These are phyloP conservation scores for Cryptotis parvus DNA, from an alignment of 2,113 vertebrate genomes.

Conservation along the genomic window DNA sequence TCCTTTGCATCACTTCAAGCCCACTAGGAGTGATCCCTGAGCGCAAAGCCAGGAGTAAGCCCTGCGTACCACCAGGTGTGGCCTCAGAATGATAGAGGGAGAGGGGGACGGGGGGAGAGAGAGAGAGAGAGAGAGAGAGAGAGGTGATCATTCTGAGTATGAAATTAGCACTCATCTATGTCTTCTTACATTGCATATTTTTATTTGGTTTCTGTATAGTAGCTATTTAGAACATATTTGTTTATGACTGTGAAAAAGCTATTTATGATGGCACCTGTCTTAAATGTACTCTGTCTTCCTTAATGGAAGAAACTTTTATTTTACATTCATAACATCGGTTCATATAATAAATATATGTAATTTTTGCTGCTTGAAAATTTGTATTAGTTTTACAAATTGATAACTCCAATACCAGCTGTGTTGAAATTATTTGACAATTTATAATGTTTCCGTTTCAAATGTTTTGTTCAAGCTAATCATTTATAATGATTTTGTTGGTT, in stretches of 20 bases:
- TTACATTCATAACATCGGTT: background rate
- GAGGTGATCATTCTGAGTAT: background rate
- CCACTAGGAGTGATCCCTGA: too few relatives aligned
- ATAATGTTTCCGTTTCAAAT: background rate
- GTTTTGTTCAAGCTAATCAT: background rate
- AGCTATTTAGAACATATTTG: background rate
- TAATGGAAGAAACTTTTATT: slow-evolving; percentile 3
- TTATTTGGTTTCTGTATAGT: background rate
- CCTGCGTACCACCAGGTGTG: too few relatives aligned
- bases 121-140: too few relatives aligned
- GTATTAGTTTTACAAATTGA: background rate
- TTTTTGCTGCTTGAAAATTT: slow-evolving; percentile 2
- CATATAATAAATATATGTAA: slow-evolving; percentile 35
- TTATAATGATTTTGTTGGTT: too few relatives aligned
- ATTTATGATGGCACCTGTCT: background rate
- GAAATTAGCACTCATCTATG: background rate
- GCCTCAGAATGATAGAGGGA: too few relatives aligned
- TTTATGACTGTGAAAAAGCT: background rate
- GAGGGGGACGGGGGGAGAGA: background rate
- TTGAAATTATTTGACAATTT: slow-evolving; percentile 20
- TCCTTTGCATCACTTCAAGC: too few relatives aligned
- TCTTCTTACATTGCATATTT: slow-evolving; percentile 37
- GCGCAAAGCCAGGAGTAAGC: too few relatives aligned
- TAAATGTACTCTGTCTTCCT: slow-evolving; percentile 1
- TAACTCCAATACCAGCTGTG: background rate